Evolutionary conservation across 2,113 vertebrate species (phyloP).

Genomic region (Passer domesticus): DNA sequence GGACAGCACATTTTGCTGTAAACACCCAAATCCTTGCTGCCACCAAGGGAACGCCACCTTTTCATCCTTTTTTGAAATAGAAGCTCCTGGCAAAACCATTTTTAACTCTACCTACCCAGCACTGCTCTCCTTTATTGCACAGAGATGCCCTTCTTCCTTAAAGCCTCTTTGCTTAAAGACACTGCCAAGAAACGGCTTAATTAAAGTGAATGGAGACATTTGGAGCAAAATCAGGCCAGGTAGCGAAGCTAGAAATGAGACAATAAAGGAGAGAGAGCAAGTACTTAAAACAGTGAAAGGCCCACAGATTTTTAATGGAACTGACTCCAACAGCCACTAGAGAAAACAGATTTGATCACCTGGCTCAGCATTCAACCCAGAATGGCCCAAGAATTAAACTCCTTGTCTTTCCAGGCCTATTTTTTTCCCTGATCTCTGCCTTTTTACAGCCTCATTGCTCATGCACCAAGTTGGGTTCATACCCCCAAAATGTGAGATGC

Average conservation of each 20-base stretch:
- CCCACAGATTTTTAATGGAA: background rate
- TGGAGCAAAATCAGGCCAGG: background rate
- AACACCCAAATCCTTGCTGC: background rate
- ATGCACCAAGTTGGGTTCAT: background rate
- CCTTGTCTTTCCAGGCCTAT: background rate
- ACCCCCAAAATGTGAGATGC: background rate
- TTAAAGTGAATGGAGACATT: constrained; percentile 12
- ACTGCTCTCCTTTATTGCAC: background rate
- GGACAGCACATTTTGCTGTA: background rate
- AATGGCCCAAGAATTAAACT: background rate
- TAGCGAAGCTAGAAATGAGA: constrained; percentile 27
- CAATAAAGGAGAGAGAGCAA: background rate
- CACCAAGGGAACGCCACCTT: background rate
- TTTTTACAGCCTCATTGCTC: background rate
- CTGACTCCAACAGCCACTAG: background rate
- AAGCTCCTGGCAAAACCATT: background rate
- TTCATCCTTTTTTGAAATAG: background rate
- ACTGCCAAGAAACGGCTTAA: background rate
- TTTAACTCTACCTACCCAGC: background rate
- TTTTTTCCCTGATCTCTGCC: background rate
- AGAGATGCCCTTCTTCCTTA: background rate
- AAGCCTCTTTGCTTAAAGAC: background rate
- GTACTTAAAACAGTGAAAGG: background rate
- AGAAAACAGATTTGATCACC: background rate
- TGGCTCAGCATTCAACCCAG: background rate